Base-by-base conservation (phyloP, 92 coral and sea anemone genomes). In the Muricea muricata region DNA sequence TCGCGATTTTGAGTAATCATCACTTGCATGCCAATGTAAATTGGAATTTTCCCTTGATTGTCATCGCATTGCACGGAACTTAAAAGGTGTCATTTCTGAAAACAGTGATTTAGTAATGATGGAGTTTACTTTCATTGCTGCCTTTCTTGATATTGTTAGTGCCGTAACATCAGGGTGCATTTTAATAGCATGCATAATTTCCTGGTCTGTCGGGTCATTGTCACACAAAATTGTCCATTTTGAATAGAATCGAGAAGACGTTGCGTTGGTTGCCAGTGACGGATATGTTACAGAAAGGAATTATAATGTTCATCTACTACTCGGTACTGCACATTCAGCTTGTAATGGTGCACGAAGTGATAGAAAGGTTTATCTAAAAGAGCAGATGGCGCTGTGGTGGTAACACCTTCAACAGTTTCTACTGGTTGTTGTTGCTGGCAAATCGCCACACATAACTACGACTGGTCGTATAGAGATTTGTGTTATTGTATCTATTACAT, bases 201-300 rank as follows among this genome's bases (percentile, higher is more conserved):
- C 34, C 13, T 75, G 63, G 1, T 56, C 85, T 6, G 79, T 18
- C 3, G 71, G 85, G 18, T 9, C 0, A 21, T 47, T 32, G 0
- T 20, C 6, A 55, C 35, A 84, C 1, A 12, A 73, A 9, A n/a
- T 26, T 15, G 0, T 28, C 83, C 6, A 18, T n/a, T 6, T 63
- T 81, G 75, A 26, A 45, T 66, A 10, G 65, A 37, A 32, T 77
- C 83, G 15, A 77, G 67, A n/a, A 77, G 67, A 15, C 55, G 67
- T 60, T 77, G 83, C 6, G 83, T 26, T 25, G 83, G 83, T 23
- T 26, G 72, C 83, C 83, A 77, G 54, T 48, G 31, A 11, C 83
- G 67, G 21, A 77, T 77, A 41, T 77, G 83, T 31, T 77, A n/a
- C 55, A 77, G 26, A 24, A 77, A 77, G 6, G 30, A 11, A 18